phyloP scores from a whole-genome alignment of 1,140 invertebrate genomes.

The Popillia japonica region DNA sequence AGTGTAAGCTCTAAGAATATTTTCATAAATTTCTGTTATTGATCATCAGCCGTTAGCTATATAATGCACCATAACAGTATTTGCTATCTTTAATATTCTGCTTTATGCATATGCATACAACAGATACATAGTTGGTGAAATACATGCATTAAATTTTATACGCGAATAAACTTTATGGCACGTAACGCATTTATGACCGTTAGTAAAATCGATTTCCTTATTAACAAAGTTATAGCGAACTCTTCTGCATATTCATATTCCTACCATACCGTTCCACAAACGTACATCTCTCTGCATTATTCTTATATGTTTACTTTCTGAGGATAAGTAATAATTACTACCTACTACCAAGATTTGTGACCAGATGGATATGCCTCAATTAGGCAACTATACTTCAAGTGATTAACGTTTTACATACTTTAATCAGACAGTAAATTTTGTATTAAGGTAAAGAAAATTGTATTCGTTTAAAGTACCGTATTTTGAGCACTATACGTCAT shows the following conservation, averaged over 20 bases:
- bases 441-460: no score
- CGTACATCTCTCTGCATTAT: background rate
- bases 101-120: background rate
- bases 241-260: background rate
- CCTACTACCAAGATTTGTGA: no score
- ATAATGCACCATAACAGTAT: background rate
- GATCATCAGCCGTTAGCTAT: no score
- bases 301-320: background rate
- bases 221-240: background rate
- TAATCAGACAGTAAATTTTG: no score
- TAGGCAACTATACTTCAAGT: no score
- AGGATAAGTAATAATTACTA: background rate
- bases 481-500: no score
- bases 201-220: conserved; percentile 10
- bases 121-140: background rate
- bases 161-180: background rate
- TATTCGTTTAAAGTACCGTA: no score
- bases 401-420: no score
- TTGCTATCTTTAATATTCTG: background rate
- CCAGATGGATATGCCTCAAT: no score
- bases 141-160: background rate
- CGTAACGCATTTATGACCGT: background rate
- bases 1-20: no score
- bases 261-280: background rate
- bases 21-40: no score